A percentile compares a stretch with the other conserved stretches of the same genome.
These are phyloP conservation scores for Argyresthia albistria DNA, from an alignment of 2,888 invertebrate genomes.

Conservation along the genomic window DNA sequence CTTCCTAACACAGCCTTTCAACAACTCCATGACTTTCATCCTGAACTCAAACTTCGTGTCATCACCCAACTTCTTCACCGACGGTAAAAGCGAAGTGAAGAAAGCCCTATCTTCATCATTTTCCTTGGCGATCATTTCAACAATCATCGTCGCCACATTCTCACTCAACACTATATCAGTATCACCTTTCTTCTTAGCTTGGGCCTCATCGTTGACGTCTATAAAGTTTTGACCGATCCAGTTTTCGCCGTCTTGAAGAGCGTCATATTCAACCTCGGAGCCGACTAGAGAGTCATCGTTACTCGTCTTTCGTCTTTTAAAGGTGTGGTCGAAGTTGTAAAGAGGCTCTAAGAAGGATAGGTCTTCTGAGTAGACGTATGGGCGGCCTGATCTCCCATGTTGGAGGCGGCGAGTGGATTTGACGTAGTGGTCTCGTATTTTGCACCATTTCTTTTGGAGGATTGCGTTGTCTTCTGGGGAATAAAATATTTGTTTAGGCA, in stretches of 20 bases:
- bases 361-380: no score
- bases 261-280: no score
- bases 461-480: not conserved
- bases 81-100: conserved; percentile 42
- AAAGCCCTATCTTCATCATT: conserved; percentile 50
- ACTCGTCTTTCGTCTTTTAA: no score
- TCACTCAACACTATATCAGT: conserved; percentile 5
- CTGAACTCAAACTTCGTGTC: conserved; percentile 39
- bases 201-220: no score
- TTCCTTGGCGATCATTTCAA: conserved; percentile 28
- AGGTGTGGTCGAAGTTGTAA: no score
- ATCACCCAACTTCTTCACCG: conserved; percentile 35
- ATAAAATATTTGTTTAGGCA: not conserved
- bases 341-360: no score
- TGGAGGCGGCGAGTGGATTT: conserved; percentile 20
- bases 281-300: no score
- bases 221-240: no score
- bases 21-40: conserved; percentile 39
- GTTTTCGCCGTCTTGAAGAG: no score
- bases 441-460: conserved; percentile 24
- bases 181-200: no score
- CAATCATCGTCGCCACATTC: conserved; percentile 6
- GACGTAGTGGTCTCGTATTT: conserved; percentile 32
- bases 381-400: no score
- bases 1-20: conserved; percentile 24